These are phyloP conservation scores for Acinonyx jubatus DNA, from an alignment of 2,113 vertebrate genomes.

Conservation along the genomic window DNA sequence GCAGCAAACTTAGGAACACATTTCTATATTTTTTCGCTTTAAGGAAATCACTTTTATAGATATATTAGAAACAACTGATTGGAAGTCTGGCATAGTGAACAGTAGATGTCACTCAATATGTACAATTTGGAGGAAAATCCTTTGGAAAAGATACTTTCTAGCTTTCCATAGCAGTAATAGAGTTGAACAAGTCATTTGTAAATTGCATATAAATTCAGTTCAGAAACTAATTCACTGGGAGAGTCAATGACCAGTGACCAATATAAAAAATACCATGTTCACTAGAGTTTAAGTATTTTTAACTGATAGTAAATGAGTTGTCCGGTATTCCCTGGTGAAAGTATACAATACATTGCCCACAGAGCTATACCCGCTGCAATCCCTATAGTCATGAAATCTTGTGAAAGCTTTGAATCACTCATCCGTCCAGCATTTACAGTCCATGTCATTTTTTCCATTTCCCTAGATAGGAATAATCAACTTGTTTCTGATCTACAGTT, in stretches of 20 bases:
- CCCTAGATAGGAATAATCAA: neutral
- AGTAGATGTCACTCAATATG: neutral
- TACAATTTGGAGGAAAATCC: slow-evolving; percentile 18
- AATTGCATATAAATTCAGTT: neutral
- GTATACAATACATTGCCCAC: slow-evolving; percentile 21
- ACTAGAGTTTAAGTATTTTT: slow-evolving; percentile 66
- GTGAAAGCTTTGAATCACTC: slow-evolving; percentile 48
- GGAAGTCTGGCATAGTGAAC: neutral
- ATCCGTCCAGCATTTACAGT: slow-evolving; percentile 48
- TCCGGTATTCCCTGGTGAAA: slow-evolving; percentile 64
- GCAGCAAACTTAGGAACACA: neutral
- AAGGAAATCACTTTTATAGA: neutral
- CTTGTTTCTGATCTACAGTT: slow-evolving; percentile 6
- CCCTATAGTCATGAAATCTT: slow-evolving; percentile 43
- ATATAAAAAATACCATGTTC: slow-evolving; percentile 65
- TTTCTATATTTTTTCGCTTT: neutral
- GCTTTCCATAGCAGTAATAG: neutral
- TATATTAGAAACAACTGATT: neutral
- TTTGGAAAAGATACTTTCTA: neutral
- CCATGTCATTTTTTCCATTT: slow-evolving; percentile 1
- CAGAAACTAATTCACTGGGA: neutral
- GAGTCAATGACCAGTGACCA: slow-evolving; percentile 55
- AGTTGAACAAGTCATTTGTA: neutral
- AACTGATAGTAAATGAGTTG: slow-evolving; percentile 58
- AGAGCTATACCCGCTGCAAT: slow-evolving; percentile 35